Evolutionary conservation across 2,888 invertebrate genomes (phyloP), one percentile per base, ranked within the genome.

Genomic region (Ypsolopha scabrella): DNA sequence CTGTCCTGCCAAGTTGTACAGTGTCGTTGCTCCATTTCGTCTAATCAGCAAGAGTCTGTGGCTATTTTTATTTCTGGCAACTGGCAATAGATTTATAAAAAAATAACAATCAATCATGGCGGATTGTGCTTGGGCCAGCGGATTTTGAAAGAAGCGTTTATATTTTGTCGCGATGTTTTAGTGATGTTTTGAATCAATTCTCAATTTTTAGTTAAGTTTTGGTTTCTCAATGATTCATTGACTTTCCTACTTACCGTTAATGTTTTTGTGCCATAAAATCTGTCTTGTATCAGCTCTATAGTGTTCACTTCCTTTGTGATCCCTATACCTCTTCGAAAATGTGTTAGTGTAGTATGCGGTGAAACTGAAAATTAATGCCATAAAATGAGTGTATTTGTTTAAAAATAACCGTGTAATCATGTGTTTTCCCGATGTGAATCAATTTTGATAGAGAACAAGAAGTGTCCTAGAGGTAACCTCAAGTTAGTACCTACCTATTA

Each of bases 231-330:
- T 10, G 43, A 33, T 44, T 47, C 39, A 38, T 48, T 48, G 44
- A 51, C 39, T 48, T 41, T 45, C 34, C 34, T 36, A 36, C 24
- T 14, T 45, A 43, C 35, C 33, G 44, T 38, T 34, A n/a, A 11
- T 48, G 48, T 33, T 33, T 24, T 33, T 41, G 51, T 53, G 53
- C 48, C 53, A 51, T 48, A 48, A 37, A 51, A 44, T 48, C 38
- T 41, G 39, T 24, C 41, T 53, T 44, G 41, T 50, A 35, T 33
- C 43, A 34, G 44, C 7, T 14, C 48, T 39, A 46, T 8, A 35
- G 6, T 50, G 6, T 36, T 71, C 72, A 68, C 78, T 82, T 85
- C 79, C 85, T 86, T 86, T 86, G 85, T 85, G 83, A 79, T 79
- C 74, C 72, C 72, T 62, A 79, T 70, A 57, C 62, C 36, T 62